Percentiles rank a stretch among this genome's conserved stretches.
phyloP scores from a whole-genome alignment of 2,888 invertebrate species.

The Thysanoteuthis rhombus region DNA sequence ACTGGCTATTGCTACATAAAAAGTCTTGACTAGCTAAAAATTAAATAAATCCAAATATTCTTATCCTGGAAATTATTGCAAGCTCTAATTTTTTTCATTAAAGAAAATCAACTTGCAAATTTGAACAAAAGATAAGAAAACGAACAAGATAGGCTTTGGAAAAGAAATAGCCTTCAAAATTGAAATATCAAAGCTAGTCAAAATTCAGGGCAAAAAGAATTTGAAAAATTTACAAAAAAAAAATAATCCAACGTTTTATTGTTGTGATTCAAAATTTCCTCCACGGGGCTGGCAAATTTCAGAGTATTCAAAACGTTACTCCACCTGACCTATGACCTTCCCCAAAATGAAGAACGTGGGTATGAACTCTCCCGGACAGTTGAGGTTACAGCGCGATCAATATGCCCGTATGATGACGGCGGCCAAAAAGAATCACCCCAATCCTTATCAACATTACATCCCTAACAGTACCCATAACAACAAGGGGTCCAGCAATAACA shows the following conservation, averaged over 20 bases:
- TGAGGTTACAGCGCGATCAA: slow-evolving; percentile 12
- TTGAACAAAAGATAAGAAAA: background rate
- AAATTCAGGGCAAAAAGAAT: background rate
- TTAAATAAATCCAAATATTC: no score
- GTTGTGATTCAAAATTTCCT: background rate
- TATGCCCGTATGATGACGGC: background rate
- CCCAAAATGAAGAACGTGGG: slow-evolving; percentile 23
- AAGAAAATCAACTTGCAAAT: background rate
- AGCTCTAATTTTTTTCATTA: background rate
- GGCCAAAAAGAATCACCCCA: background rate
- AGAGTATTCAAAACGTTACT: background rate
- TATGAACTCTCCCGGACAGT: background rate
- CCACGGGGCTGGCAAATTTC: background rate
- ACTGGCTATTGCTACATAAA: background rate
- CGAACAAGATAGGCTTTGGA: background rate
- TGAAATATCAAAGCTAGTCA: background rate
- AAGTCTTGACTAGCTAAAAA: background rate
- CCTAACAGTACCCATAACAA: background rate
- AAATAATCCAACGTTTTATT: background rate
- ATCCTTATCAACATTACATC: background rate
- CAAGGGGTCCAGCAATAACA: background rate
- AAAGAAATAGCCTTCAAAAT: background rate
- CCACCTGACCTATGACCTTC: slow-evolving; percentile 26
- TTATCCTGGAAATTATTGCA: background rate
- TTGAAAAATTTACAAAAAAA: background rate